phyloP scores from a whole-genome alignment of 2,888 invertebrate species.

The Zygothrica quintamaculata region DNA sequence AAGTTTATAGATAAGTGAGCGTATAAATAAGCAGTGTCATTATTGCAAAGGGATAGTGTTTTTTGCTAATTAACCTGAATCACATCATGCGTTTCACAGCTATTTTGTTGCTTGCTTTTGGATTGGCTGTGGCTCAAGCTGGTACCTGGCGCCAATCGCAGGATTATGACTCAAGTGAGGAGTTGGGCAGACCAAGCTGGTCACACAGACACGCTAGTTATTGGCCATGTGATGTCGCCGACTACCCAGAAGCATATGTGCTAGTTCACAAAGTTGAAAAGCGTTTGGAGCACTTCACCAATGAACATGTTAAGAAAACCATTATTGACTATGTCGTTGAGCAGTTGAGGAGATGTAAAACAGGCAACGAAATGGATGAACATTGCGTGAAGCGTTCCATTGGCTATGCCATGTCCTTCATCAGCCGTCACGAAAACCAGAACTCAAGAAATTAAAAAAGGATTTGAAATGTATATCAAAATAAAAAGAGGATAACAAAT shows the following conservation, averaged over 20 bases:
- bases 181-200: conserved; percentile 37
- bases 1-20: background rate
- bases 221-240: conserved; percentile 65
- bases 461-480: conserved; percentile 25
- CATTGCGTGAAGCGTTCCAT: conserved; percentile 64
- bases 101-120: conserved; percentile 30
- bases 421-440: conserved; percentile 35
- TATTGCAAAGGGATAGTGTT: conserved; percentile 2
- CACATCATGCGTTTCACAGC: conserved; percentile 31
- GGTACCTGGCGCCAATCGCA: conserved; percentile 23
- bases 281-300: conserved; percentile 48
- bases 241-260: conserved; percentile 49
- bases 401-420: conserved; percentile 64
- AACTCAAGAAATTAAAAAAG: background rate
- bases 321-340: conserved; percentile 47
- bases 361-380: conserved; percentile 44
- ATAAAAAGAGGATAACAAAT: conserved; percentile 26
- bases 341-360: conserved; percentile 48
- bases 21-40: conserved; percentile 33
- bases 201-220: conserved; percentile 31
- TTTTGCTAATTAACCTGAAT: background rate
- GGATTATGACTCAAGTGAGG: conserved; percentile 18
- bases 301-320: conserved; percentile 16
- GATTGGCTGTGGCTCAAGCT: conserved; percentile 42
- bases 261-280: conserved; percentile 67